phyloP scores from a whole-genome alignment of 2,113 vertebrate species.

The Myrmecobius fasciatus region DNA sequence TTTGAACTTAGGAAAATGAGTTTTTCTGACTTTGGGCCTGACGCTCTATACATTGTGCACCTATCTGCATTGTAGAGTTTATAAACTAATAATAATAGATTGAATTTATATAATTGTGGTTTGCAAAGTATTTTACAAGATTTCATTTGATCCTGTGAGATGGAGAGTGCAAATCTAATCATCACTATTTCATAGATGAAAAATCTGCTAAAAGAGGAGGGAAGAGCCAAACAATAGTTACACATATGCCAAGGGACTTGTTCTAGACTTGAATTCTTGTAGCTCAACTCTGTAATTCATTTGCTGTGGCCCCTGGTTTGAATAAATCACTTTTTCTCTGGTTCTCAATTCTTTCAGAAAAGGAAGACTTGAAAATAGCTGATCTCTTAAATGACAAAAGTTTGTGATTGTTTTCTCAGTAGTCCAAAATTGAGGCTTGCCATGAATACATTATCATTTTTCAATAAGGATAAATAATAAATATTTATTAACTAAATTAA shows the following conservation, averaged over 20 bases:
- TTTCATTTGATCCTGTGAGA: not conserved
- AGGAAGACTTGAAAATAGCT: not conserved
- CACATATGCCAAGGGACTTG: not conserved
- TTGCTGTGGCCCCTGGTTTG: not conserved
- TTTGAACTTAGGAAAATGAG: not conserved
- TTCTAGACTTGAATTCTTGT: not conserved
- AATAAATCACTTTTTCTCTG: not conserved
- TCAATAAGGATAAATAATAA: not conserved
- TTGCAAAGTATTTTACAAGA: not conserved
- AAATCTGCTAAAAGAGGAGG: not conserved
- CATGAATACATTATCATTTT: not conserved
- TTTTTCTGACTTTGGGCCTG: not conserved
- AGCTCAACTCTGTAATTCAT: not conserved
- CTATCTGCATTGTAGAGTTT: not conserved
- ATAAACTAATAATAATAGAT: not conserved
- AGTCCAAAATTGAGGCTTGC: not conserved
- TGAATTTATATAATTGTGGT: not conserved
- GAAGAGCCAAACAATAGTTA: not conserved
- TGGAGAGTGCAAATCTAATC: not conserved
- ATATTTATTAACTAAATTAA: too few species aligned
- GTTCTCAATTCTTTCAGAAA: not conserved
- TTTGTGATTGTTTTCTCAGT: not conserved
- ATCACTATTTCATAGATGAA: not conserved
- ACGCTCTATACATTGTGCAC: not conserved
- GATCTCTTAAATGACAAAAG: not conserved